phyloP scores from a whole-genome alignment of 2,888 invertebrate species.

The Mechanitis messenoides region DNA sequence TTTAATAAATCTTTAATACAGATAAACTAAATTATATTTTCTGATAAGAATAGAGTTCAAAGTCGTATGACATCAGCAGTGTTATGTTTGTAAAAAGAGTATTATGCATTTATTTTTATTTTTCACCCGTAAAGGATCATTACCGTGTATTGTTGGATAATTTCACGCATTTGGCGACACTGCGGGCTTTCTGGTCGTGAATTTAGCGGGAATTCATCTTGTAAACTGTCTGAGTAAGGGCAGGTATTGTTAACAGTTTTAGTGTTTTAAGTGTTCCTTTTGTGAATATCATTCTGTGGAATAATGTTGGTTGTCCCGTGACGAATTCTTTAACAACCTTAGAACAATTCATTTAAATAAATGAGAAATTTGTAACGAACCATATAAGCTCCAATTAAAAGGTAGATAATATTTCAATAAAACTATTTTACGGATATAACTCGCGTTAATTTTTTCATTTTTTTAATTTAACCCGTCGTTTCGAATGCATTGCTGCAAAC shows the following conservation, averaged over 20 bases:
- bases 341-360: constrained; percentile 18
- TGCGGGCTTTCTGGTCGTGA: constrained; percentile 61
- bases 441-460: no score
- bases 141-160: constrained; percentile 68
- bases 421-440: no score
- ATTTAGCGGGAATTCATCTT: constrained; percentile 56
- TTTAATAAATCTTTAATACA: neutral
- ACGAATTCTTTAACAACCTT: constrained; percentile 24
- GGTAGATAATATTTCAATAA: neutral
- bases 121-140: constrained; percentile 69
- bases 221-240: constrained; percentile 48
- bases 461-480: no score
- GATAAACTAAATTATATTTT: no score
- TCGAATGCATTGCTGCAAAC: no score
- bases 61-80: constrained; percentile 26
- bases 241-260: constrained; percentile 39
- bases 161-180: constrained; percentile 73
- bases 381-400: neutral
- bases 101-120: constrained; percentile 62
- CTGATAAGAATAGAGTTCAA: constrained; percentile 32
- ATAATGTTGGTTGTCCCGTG: constrained; percentile 30
- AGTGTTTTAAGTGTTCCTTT: constrained; percentile 36
- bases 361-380: constrained; percentile 1
- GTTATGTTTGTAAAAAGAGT: constrained; percentile 40
- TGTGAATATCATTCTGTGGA: constrained; percentile 27